phyloP scores from a whole-genome alignment of 2,797 vertebrate genomes.

The Monodelphis domestica region DNA sequence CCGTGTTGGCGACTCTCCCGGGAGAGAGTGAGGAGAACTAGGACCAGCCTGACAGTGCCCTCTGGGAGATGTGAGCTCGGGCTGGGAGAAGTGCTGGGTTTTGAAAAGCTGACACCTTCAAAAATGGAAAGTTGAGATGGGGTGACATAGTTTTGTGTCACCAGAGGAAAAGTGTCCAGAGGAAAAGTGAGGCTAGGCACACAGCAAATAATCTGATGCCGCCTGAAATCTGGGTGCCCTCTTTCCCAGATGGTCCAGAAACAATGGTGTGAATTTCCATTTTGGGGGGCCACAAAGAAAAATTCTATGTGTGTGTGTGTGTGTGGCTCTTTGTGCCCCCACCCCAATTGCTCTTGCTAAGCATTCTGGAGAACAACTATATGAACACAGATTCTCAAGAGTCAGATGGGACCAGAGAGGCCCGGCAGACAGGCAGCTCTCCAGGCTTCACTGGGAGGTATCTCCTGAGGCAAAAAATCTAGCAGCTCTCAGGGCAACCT shows the following conservation, averaged over 20 bases:
- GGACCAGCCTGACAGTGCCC: not conserved
- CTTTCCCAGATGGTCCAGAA: not conserved
- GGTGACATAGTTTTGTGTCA: not conserved
- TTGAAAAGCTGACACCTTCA: conserved; percentile 40
- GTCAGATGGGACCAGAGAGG: no score
- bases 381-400: no score
- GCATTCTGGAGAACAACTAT: not conserved
- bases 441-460: no score
- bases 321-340: no score
- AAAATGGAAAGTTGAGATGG: conserved; percentile 10
- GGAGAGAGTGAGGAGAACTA: not conserved
- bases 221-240: conserved; percentile 8
- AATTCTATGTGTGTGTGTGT: no score
- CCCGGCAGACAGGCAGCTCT: no score
- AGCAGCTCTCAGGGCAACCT: no score
- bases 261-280: not conserved
- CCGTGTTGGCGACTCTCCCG: not conserved
- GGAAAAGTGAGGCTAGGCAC: not conserved
- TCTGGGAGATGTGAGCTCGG: not conserved
- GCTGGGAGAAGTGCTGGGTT: conserved; percentile 31
- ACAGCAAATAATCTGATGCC: not conserved
- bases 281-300: not conserved
- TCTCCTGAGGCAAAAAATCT: no score
- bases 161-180: not conserved
- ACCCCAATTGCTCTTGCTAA: not conserved